Evolutionary conservation across 1,140 invertebrate genomes (phyloP), one percentile per base, ranked within the genome.

Genomic region (Zaprionus africanus): DNA sequence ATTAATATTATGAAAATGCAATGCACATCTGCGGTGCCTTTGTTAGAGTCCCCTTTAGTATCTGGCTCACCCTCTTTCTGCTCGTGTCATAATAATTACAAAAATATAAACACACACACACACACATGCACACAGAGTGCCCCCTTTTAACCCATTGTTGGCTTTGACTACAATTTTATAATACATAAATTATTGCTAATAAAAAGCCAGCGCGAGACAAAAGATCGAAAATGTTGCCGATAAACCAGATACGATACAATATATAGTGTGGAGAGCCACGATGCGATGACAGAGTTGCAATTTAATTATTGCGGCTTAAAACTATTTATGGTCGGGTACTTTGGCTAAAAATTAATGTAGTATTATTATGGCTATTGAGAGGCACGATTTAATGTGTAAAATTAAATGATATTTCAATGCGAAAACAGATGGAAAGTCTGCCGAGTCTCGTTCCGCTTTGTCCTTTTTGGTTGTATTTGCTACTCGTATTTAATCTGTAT

Each of bases 1-100:
- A 88, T 88, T 88, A 88, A 88, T 85, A 85, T 82, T 79, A 85
- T 84, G 73, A 81, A 90, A 85, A 77, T 38, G 72, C 73, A 84
- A 81, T 82, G 59, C 57, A 76, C 66, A 76, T 81, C 78, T 88
- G 84, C 34, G 84, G 81, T 76, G 69, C 78, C 72, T 88, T 88
- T 88, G 85, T 82, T 79, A 46, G 28, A 41, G 24, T 38, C 60
- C 28, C 57, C 36, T 62, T 46, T 46, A 38, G 36, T 54, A 49
- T 34, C 31, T 34, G 60, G 56, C 36, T 70, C 19, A 34, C 58
- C 15, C 17, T 66, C 26, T 26, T 7, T 38, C 28, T 12, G 9
- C 31, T 31, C 38, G 15, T 76, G 78, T 76, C 53, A 49, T 79
- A 62, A 61, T 72, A 49, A 78, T 66, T 76, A 77, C 22, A 74